Evolutionary conservation across 2,888 invertebrate species (phyloP), one percentile per base, ranked within the genome.

Genomic region (Nematopogon swammerdamellus): DNA sequence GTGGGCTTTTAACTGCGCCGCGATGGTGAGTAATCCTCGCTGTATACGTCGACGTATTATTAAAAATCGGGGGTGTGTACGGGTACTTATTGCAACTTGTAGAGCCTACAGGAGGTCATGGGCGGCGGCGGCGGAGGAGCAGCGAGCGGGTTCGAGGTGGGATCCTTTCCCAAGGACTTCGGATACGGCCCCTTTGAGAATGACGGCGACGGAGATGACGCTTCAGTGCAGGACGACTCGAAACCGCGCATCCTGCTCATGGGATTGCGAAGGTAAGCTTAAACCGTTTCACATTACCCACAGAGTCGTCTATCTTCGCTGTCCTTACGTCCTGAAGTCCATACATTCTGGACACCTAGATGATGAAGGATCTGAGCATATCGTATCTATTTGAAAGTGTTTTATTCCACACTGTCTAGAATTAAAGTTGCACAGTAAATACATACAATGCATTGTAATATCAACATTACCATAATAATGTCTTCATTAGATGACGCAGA

Each of bases 221-320:
- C 82, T 44, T 82, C 84, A 46, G 65, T 83, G 51, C 82, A 84
- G 46, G 86, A 87, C 48, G 92, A 93, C 63, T 89, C 91, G 58
- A 97, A 96, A 68, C 97, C 97, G 46, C 85, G 95, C 58, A 97
- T 97, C 63, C 80, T 97, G 30, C 76, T 97, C 19, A 97, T 97
- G 97, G 97, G 97, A 2, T 81, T 97, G 16, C 82, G 96, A 67
- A 89, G 93, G 92, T 92, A 68, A 53, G 54, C 20, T 36, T 18
- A 49, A 44, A n/a, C n/a, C n/a, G n/a, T 5, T 42, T 48, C 36
- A 45, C 45, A 46, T 36, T 25, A 25, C 25, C 25, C 25, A 6
- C 25, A 25, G 25, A 25, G 8, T 4, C 25, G 5, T 25, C 5
- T 25, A 4, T 25, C 25, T 6, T 25, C 25, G 25, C 25, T 25